A percentile compares a stretch with the other conserved stretches of the same genome.
These are phyloP conservation scores for Lethrus apterus DNA, from an alignment of 1,140 invertebrate genomes.

Conservation along the genomic window DNA sequence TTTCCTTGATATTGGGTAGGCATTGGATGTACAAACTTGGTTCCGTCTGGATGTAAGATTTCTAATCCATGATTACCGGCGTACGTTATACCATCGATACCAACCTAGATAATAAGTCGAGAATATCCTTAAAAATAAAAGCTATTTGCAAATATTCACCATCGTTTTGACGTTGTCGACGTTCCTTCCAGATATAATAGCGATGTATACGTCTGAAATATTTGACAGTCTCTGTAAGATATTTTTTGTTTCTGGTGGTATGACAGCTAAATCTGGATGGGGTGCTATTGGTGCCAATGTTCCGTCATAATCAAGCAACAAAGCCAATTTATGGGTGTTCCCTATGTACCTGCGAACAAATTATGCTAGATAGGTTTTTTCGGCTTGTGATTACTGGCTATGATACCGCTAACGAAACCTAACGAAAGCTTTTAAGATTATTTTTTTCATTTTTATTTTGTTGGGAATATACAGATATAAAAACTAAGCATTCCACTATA, in stretches of 20 bases:
- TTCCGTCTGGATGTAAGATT: constrained; percentile 82
- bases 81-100: constrained; percentile 83
- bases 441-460: background rate
- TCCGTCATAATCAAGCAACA: constrained; percentile 84
- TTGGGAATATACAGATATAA: too few relatives aligned
- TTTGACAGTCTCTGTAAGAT: constrained; percentile 77
- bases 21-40: constrained; percentile 85
- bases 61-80: constrained; percentile 86
- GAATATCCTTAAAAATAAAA: constrained; percentile 9
- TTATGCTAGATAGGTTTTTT: too few relatives aligned
- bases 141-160: constrained; percentile 44
- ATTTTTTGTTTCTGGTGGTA: constrained; percentile 78
- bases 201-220: constrained; percentile 80
- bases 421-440: background rate
- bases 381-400: too few relatives aligned
- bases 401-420: too few relatives aligned
- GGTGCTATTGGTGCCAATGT: constrained; percentile 82
- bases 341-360: constrained; percentile 77
- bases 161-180: constrained; percentile 83
- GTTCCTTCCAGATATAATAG: constrained; percentile 79
- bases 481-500: too few relatives aligned
- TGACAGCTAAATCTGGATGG: constrained; percentile 78
- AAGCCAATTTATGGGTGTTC: constrained; percentile 72
- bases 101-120: constrained; percentile 48
- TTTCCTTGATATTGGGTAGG: constrained; percentile 77